A percentile compares a stretch with the other conserved stretches of the same genome.
phyloP scores from a whole-genome alignment of 2,113 vertebrate genomes.

The Variabilichromis moorii region DNA sequence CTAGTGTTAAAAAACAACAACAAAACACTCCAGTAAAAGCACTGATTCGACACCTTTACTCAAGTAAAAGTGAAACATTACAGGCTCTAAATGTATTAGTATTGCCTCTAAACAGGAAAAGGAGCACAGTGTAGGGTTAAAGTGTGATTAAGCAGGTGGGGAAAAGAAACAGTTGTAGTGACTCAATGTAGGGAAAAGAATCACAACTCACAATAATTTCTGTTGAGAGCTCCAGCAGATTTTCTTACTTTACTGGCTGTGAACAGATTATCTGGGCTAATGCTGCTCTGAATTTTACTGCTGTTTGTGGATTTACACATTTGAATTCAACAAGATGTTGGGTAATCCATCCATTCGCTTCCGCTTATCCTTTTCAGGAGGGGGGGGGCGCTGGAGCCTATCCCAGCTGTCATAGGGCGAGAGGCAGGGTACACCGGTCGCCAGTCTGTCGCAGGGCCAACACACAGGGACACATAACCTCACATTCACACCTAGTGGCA shows the following conservation, averaged over 20 bases:
- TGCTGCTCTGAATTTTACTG: neutral
- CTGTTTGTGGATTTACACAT: neutral
- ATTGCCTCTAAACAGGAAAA: neutral
- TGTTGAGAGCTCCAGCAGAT: neutral
- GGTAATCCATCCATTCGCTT: neutral
- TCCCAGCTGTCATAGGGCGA: neutral
- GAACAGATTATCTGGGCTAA: neutral
- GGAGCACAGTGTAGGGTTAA: neutral
- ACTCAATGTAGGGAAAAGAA: neutral
- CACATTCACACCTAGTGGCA: neutral
- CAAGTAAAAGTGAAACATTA: neutral
- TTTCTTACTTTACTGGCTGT: neutral
- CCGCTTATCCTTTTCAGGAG: neutral
- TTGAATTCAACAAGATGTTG: neutral
- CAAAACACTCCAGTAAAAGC: neutral
- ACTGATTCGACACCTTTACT: neutral
- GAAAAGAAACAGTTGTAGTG: neutral
- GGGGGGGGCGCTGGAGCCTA: neutral
- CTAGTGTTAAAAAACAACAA: neutral
- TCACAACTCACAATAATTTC: neutral
- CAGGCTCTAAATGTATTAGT: neutral
- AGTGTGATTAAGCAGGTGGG: neutral
- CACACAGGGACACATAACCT: neutral
- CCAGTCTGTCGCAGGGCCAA: neutral
- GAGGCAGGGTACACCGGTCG: neutral